These are phyloP conservation scores for Chironex yamaguchii DNA, from an alignment of 30 jellyfish, hydroid and myxozoan genomes.

Conservation along the genomic window DNA sequence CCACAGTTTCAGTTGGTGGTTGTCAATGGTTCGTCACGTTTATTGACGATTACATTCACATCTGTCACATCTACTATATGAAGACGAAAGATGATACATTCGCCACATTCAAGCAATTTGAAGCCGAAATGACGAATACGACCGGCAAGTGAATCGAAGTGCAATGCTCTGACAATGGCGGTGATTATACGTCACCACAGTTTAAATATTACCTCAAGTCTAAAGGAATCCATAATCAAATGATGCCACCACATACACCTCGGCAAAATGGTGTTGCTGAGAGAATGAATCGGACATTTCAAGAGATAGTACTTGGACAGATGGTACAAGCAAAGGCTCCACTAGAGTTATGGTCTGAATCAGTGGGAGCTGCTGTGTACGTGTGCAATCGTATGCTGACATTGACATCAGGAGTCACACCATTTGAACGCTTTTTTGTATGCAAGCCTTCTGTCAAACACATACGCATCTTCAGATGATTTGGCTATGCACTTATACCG, in stretches of 20 bases:
- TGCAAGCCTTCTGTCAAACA: conserved; percentile 52
- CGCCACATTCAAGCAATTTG: conserved; percentile 24
- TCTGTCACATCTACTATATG: conserved; percentile 9
- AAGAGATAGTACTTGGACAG: conserved; percentile 29
- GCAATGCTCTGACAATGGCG: conserved; percentile 69
- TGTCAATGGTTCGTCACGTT: conserved; percentile 30
- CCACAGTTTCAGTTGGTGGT: conserved; percentile 50
- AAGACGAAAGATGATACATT: conserved; percentile 53
- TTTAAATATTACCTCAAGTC: conserved; percentile 5
- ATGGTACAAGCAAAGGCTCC: conserved; percentile 7
- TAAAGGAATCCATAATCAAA: conserved; percentile 26
- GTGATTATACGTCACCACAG: conserved; percentile 67
- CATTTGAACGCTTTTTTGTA: conserved; percentile 61
- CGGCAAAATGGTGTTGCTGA: conserved; percentile 56
- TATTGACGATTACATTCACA: conserved; percentile 30
- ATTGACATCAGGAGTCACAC: conserved; percentile 47
- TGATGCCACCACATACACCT: conserved; percentile 1
- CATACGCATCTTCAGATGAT: conserved; percentile 58
- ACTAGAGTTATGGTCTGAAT: conserved; percentile 57
- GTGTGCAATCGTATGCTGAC: conserved; percentile 56
- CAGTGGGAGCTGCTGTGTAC: conserved; percentile 50
- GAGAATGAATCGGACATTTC: conserved; percentile 44
- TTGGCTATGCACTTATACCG: conserved; percentile 60
- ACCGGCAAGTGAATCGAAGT: conserved; percentile 39
- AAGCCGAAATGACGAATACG: conserved; percentile 39